phyloP scores from a whole-genome alignment of 2,888 invertebrate species.

The Lepidochitona cinerea region DNA sequence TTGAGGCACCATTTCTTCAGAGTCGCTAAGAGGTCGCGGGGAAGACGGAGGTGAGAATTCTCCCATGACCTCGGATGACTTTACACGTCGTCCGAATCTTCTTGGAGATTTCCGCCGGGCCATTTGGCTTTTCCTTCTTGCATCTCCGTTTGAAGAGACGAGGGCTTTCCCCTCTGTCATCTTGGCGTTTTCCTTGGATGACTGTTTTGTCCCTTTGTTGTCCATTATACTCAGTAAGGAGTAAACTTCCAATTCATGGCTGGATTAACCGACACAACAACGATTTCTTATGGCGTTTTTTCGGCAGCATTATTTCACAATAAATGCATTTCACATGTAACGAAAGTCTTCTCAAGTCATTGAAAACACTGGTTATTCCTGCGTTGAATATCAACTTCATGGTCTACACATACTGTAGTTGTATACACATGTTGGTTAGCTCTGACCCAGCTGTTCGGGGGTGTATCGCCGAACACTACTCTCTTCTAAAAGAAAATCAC shows the following conservation, averaged over 20 bases:
- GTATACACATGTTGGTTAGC: not conserved
- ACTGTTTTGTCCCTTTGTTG: not conserved
- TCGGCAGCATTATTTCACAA: not conserved
- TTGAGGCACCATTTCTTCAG: not conserved
- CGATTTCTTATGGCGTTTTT: not conserved
- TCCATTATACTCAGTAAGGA: not conserved
- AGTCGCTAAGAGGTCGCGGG: not conserved
- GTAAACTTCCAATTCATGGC: not conserved
- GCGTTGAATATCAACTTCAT: no score
- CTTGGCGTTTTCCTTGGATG: not conserved
- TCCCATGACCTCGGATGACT: not conserved
- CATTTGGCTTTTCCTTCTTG: not conserved
- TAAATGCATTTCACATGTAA: not conserved
- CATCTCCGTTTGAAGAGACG: not conserved
- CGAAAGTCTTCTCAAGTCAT: no score
- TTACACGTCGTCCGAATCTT: not conserved
- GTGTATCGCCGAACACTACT: not conserved
- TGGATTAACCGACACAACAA: not conserved
- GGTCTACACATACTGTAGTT: not conserved
- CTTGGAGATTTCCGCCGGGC: not conserved
- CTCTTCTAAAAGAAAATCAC: not conserved
- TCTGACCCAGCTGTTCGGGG: not conserved
- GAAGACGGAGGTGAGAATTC: not conserved
- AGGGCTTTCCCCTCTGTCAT: not conserved
- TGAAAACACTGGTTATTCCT: no score